Evolutionary conservation across 2,797 vertebrate genomes (phyloP).

Genomic region (Eidolon dupreanum): DNA sequence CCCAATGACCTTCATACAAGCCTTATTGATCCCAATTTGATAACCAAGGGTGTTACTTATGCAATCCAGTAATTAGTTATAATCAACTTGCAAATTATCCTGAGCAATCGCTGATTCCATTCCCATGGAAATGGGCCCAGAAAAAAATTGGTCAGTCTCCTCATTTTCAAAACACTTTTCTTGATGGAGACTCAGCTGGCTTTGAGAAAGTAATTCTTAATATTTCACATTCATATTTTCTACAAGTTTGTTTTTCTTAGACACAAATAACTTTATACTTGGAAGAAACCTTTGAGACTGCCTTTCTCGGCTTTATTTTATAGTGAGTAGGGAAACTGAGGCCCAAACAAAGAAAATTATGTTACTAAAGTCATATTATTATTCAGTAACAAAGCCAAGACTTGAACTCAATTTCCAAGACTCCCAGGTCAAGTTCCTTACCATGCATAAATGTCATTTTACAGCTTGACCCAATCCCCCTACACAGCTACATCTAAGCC

Average conservation of each 20-base stretch:
- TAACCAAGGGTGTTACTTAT: not conserved
- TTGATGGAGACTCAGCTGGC: not conserved
- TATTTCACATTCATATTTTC: not conserved
- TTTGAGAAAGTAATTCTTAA: not conserved
- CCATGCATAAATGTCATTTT: not conserved
- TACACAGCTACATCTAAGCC: not conserved
- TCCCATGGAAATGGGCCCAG: not conserved
- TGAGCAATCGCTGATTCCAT: not conserved
- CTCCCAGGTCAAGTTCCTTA: not conserved
- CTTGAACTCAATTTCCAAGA: not conserved
- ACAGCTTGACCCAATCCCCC: not conserved
- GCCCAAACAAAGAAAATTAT: not conserved
- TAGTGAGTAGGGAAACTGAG: not conserved
- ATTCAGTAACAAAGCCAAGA: not conserved
- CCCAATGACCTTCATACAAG: not conserved
- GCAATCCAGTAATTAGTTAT: not conserved
- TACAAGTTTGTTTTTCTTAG: not conserved
- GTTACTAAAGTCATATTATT: not conserved
- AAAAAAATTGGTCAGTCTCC: not conserved
- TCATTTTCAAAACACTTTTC: not conserved
- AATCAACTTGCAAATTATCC: not conserved
- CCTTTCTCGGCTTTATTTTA: not conserved
- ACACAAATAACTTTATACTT: not conserved
- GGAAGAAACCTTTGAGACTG: not conserved
- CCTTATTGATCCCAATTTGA: not conserved